Percentiles rank a stretch among this genome's conserved stretches.
These are phyloP conservation scores for Sitta europaea DNA, from an alignment of 2,113 vertebrate genomes.

Conservation along the genomic window DNA sequence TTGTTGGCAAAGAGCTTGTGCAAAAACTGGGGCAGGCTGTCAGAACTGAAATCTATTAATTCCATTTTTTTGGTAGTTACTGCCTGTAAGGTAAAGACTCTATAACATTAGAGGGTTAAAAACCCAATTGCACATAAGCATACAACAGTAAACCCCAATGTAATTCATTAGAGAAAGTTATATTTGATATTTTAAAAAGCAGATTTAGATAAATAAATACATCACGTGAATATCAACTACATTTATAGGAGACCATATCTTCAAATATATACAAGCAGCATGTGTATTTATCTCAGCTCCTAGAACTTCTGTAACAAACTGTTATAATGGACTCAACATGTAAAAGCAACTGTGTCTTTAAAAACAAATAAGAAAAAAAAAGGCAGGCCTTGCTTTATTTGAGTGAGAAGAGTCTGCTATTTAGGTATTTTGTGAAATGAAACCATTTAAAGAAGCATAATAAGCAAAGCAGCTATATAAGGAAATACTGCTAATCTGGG, in stretches of 20 bases:
- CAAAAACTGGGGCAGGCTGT: conserved; percentile 41
- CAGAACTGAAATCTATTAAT: neutral
- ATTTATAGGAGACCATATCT: neutral
- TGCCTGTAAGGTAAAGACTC: neutral
- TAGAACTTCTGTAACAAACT: neutral
- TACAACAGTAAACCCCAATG: neutral
- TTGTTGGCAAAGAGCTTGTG: neutral
- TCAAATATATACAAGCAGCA: neutral
- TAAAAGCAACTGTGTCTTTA: neutral
- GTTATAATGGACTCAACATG: neutral
- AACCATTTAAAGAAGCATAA: neutral
- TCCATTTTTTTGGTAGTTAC: neutral
- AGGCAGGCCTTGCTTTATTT: neutral
- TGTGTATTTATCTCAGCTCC: neutral
- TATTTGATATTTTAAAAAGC: neutral
- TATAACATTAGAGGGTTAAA: neutral
- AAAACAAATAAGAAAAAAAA: neutral
- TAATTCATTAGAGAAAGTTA: neutral
- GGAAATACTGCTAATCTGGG: neutral
- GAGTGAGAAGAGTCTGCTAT: neutral
- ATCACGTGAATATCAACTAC: neutral
- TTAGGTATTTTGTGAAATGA: neutral
- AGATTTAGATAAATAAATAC: neutral
- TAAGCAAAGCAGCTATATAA: neutral
- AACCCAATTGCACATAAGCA: neutral